These are phyloP conservation scores for Epinephelus fuscoguttatus DNA, from an alignment of 2,113 vertebrate genomes.

Conservation along the genomic window DNA sequence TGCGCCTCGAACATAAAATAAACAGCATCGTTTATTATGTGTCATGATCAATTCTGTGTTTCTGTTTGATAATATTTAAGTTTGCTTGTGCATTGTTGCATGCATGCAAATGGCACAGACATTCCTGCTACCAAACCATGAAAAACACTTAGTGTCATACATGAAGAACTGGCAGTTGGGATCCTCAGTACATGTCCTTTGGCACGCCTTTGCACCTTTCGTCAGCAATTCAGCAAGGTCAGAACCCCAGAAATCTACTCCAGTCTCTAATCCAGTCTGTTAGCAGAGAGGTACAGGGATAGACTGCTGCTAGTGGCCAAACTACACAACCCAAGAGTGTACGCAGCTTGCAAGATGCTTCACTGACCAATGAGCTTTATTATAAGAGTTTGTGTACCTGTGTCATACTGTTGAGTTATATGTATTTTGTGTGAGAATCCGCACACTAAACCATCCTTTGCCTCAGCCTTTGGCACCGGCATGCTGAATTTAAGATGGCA, in stretches of 20 bases:
- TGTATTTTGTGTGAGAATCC: conserved; percentile 65
- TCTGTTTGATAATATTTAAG: not conserved
- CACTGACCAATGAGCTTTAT: no score
- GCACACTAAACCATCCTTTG: conserved; percentile 19
- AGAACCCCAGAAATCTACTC: conserved; percentile 39
- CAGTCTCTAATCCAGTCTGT: conserved; percentile 62
- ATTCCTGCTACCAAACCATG: not conserved
- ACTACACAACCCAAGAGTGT: not conserved
- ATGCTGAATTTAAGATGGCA: conserved; percentile 74
- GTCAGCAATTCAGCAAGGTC: not conserved
- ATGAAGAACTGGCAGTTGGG: not conserved
- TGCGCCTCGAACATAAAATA: conserved; percentile 51
- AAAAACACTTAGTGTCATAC: not conserved
- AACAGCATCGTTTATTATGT: not conserved
- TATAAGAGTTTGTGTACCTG: conserved; percentile 27
- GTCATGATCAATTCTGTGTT: no score
- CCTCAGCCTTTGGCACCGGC: conserved; percentile 48
- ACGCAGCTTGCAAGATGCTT: not conserved
- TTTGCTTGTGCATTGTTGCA: not conserved
- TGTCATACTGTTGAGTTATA: not conserved
- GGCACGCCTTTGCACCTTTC: not conserved
- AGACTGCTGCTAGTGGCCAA: not conserved
- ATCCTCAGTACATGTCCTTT: not conserved
- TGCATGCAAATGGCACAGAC: not conserved
- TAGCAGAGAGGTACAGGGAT: not conserved